Percentiles rank a stretch among this genome's conserved stretches.
Evolutionary conservation across 2,797 vertebrate genomes (phyloP).

Genomic region (Sebastes baramenuke): DNA sequence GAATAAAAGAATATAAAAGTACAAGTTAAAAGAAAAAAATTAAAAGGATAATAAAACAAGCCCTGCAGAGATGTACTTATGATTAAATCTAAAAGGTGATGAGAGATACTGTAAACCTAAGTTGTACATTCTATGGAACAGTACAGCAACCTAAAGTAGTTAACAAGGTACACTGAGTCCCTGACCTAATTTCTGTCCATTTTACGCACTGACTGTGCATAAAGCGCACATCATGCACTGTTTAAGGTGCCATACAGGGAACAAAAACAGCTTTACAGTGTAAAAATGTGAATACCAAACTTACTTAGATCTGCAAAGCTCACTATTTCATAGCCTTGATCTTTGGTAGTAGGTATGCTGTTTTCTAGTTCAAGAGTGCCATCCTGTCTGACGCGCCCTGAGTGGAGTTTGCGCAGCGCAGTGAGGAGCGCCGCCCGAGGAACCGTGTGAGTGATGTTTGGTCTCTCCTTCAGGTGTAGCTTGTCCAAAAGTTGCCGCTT

Average conservation of each 20-base stretch:
- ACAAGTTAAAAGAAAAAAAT: too few species aligned
- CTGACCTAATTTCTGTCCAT: conserved; percentile 5
- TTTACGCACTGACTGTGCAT: conserved; percentile 8
- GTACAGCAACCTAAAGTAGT: neutral
- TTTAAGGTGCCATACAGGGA: neutral
- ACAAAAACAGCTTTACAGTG: neutral
- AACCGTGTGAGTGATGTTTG: conserved; percentile 86
- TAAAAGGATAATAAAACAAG: neutral
- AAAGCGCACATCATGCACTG: neutral
- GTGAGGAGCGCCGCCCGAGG: conserved; percentile 86
- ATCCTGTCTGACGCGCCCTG: conserved; percentile 79
- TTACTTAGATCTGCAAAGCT: conserved; percentile 90
- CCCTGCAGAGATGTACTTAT: neutral
- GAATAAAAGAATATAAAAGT: too few species aligned
- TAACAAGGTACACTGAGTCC: neutral
- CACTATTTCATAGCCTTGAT: conserved; percentile 90
- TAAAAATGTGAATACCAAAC: conserved; percentile 40
- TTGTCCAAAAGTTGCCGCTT: conserved; percentile 92
- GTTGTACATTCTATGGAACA: neutral
- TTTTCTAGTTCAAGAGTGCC: conserved; percentile 76
- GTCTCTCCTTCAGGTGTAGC: conserved; percentile 89
- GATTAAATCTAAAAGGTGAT: neutral
- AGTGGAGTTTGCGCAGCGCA: conserved; percentile 89
- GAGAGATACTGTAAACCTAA: neutral
- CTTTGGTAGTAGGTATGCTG: conserved; percentile 50